Evolutionary conservation across 53 echinoderm and acorn worm genomes (phyloP), one percentile per base, ranked within the genome.

Genomic region (Arbacia lixula): DNA sequence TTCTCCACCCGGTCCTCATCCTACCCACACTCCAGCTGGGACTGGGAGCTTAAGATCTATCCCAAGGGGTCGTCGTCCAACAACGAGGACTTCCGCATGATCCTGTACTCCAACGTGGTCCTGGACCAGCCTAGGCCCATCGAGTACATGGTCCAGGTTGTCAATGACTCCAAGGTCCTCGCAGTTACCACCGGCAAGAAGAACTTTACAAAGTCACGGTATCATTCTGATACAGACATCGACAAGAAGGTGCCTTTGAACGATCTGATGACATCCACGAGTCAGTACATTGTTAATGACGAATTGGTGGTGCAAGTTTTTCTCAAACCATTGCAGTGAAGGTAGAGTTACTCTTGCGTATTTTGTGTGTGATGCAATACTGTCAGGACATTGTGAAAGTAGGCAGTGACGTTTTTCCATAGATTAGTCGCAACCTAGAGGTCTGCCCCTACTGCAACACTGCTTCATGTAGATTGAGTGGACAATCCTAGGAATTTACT

Each of bases 1-100:
- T 96, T 96, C 54, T 94, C 97, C 1, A 96, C 97, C 1, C 89
- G 94, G 37, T 96, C 97, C 1, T 96, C 97, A 11, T 87, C 93
- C 17, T 96, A 93, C 69, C 97, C 97, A 9, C 88, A 91, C 86
- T 93, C 97, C 17, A 96, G 97, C 76, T 96, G 97, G 97, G 97
- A 96, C 64, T 96, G 97, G 97, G 97, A 96, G 73, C 74, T 96
- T 25, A 96, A 96, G 78, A 96, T 96, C 41, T 93, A 96, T 73
- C 97, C 97, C 52, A 96, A 96, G 86, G 97, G 97, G 17, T 91
- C 93, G 5, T 94, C 97, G 3, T 91, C 93, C 6, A 96, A 88
- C 76, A 96, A 91, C 57, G 97, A 96, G 40, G 94, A 96, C 46
- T 96, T 96, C 85, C 87, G 97, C 53, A 94, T 92, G 56, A 91